phyloP scores from a whole-genome alignment of 2,113 vertebrate genomes.

The Clarias magur region DNA sequence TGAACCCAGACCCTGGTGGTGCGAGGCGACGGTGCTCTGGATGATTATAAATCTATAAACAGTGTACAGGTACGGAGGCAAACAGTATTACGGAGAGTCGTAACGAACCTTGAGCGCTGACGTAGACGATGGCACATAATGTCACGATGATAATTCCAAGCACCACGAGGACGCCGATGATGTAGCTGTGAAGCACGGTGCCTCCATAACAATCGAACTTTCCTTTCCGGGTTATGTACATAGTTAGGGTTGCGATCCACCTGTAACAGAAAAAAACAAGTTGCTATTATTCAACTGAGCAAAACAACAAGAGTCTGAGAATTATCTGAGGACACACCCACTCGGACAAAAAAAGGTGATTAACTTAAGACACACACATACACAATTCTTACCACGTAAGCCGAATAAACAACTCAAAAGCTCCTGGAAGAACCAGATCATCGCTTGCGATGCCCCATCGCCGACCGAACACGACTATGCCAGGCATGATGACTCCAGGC shows the following conservation, averaged over 20 bases:
- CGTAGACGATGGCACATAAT: slow-evolving; percentile 79
- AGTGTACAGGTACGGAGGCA: too few relatives aligned
- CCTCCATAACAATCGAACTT: slow-evolving; percentile 80
- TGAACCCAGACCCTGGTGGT: too few relatives aligned
- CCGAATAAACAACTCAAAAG: slow-evolving; percentile 83
- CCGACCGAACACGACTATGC: slow-evolving; percentile 84
- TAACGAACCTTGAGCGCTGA: slow-evolving; percentile 89
- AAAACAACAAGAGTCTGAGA: not conserved
- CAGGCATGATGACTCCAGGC: slow-evolving; percentile 77
- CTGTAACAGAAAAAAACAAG: slow-evolving; percentile 60
- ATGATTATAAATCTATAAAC: too few relatives aligned
- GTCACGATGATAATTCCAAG: slow-evolving; percentile 82
- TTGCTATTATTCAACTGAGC: not conserved
- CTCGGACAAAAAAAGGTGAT: not conserved
- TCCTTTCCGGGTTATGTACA: slow-evolving; percentile 80
- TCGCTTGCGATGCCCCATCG: slow-evolving; percentile 94
- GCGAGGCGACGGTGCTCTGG: too few relatives aligned
- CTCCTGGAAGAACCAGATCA: slow-evolving; percentile 90
- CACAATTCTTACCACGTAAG: slow-evolving; percentile 78
- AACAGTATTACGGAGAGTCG: too few relatives aligned
- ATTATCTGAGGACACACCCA: not conserved
- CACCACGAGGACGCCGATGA: slow-evolving; percentile 83
- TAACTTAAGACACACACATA: not conserved
- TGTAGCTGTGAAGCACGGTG: slow-evolving; percentile 79
- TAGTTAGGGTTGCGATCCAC: slow-evolving; percentile 84